A percentile compares a stretch with the other conserved stretches of the same genome.
phyloP scores from a whole-genome alignment of 2,113 vertebrate genomes.

The Leptodactylus fuscus region DNA sequence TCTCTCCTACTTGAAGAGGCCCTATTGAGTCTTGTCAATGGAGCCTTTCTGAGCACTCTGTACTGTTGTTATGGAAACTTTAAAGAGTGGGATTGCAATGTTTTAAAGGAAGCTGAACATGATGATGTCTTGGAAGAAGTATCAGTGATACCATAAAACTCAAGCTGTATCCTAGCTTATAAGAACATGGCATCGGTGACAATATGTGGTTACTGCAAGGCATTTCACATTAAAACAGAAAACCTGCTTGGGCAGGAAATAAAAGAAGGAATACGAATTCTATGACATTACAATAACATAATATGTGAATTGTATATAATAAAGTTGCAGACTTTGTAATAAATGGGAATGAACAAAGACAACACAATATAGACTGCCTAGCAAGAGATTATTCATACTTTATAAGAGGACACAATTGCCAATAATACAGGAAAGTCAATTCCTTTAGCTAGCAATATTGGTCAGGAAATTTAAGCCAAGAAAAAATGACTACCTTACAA shows the following conservation, averaged over 20 bases:
- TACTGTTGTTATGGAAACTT: constrained; percentile 59
- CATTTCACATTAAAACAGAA: not conserved
- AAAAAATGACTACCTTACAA: too few species aligned
- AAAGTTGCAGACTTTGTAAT: not conserved
- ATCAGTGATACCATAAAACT: not conserved
- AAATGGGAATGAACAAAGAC: not conserved
- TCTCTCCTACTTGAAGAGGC: constrained; percentile 38
- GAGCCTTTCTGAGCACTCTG: constrained; percentile 48
- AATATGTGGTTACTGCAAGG: not conserved
- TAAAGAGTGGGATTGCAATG: constrained; percentile 55
- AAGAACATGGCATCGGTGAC: not conserved
- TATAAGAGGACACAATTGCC: too few species aligned
- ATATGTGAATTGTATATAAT: not conserved
- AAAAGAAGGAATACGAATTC: not conserved
- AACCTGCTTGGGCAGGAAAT: not conserved
- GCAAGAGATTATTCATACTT: not conserved
- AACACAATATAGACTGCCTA: not conserved
- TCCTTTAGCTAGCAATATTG: too few species aligned
- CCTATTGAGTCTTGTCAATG: constrained; percentile 50
- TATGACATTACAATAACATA: not conserved
- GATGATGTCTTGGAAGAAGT: constrained; percentile 20
- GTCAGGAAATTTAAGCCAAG: too few species aligned
- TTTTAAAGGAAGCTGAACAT: constrained; percentile 48
- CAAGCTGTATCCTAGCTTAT: not conserved
- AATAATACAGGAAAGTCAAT: too few species aligned